These are phyloP conservation scores for Trachythela sp. DNA, from an alignment of 64 coral and sea anemone species.

Conservation along the genomic window DNA sequence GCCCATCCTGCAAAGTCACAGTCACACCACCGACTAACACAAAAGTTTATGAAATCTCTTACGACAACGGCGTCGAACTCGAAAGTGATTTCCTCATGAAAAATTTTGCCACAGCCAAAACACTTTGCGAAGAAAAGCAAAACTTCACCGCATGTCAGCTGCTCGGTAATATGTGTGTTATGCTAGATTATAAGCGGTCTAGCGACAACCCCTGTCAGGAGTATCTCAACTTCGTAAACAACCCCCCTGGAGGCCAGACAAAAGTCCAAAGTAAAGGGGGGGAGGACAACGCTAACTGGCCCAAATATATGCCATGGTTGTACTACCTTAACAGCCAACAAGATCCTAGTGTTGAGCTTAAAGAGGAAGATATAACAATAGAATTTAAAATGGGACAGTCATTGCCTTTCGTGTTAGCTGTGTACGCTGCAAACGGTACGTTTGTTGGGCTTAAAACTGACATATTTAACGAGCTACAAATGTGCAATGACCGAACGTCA, in stretches of 20 bases:
- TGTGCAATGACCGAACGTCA: conserved; percentile 70
- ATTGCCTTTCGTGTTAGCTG: conserved; percentile 53
- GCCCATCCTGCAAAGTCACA: conserved; percentile 53
- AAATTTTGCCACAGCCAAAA: conserved; percentile 59
- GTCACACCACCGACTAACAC: neutral
- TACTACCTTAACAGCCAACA: conserved; percentile 49
- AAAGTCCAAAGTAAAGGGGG: neutral
- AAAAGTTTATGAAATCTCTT: conserved; percentile 48
- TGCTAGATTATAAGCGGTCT: conserved; percentile 60
- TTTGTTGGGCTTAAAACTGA: conserved; percentile 67
- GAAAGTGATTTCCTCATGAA: conserved; percentile 53
- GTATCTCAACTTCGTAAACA: conserved; percentile 43
- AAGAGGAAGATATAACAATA: conserved; percentile 58
- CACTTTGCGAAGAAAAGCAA: conserved; percentile 49
- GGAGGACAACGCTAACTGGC: conserved; percentile 56
- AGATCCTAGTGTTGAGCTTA: conserved; percentile 47
- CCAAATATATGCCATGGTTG: conserved; percentile 83
- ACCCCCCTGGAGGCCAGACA: neutral
- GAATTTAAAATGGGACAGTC: conserved; percentile 52
- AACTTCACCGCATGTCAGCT: conserved; percentile 95
- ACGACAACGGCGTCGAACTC: conserved; percentile 51
- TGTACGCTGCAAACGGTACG: conserved; percentile 68
- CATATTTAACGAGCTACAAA: conserved; percentile 31
- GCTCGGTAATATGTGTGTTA: conserved; percentile 78
- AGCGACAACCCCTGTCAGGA: conserved; percentile 45